Evolutionary conservation across 2,113 vertebrate species (phyloP).

Genomic region (Chelonoidis abingdonii): DNA sequence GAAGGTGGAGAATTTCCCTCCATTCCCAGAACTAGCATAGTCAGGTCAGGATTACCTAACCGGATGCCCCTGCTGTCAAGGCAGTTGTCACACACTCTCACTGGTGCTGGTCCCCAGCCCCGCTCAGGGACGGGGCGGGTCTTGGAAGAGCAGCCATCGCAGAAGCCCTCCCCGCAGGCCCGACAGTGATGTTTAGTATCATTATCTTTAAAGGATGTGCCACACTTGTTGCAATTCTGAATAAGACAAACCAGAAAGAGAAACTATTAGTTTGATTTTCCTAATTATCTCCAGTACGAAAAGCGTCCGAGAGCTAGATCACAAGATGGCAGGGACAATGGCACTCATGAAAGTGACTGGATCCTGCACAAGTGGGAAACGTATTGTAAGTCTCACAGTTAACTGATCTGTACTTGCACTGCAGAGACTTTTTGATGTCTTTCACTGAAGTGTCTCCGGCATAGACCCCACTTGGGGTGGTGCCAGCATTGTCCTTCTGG

Average conservation of each 20-base stretch:
- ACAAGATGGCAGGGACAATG: background rate
- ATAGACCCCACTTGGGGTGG: too few relatives aligned
- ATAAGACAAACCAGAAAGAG: constrained; percentile 60
- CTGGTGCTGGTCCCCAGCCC: constrained; percentile 94
- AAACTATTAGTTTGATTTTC: background rate
- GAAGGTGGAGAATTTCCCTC: background rate
- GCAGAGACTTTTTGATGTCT: background rate
- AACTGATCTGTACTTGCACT: background rate
- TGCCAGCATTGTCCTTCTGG: background rate
- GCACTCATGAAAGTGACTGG: background rate
- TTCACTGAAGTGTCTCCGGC: background rate
- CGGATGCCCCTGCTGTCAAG: constrained; percentile 88
- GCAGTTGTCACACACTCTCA: constrained; percentile 94
- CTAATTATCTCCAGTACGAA: background rate
- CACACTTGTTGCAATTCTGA: constrained; percentile 93
- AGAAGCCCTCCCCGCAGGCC: constrained; percentile 97
- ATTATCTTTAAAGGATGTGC: constrained; percentile 89
- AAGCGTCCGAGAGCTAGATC: background rate
- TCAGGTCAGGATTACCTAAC: constrained; percentile 80
- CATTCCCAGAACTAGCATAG: background rate
- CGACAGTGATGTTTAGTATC: constrained; percentile 98
- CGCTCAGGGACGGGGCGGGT: constrained; percentile 93
- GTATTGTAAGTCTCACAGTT: background rate
- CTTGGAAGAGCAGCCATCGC: constrained; percentile 93
- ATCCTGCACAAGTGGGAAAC: background rate